These are phyloP conservation scores for Rhyacophila evoluta DNA, from an alignment of 2,888 invertebrate genomes.

Conservation along the genomic window DNA sequence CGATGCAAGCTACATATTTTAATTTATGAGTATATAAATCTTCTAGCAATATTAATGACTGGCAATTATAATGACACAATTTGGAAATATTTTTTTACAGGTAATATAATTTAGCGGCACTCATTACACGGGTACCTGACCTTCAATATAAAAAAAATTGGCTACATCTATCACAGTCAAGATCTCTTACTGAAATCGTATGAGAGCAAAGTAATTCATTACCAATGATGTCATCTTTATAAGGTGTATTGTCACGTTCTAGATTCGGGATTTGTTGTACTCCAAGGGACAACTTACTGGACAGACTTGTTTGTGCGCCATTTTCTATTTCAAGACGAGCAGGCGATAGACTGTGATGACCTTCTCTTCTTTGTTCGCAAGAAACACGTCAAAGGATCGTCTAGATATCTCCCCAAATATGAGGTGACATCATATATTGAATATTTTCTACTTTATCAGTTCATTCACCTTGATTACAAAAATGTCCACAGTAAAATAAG, in stretches of 20 bases:
- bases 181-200: background rate
- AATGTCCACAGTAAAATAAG: background rate
- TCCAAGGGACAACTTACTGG: constrained; percentile 95
- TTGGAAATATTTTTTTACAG: background rate
- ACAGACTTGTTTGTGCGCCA: constrained; percentile 94
- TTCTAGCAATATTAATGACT: background rate
- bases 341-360: constrained; percentile 93
- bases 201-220: background rate
- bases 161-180: constrained; percentile 7
- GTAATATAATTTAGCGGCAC: background rate
- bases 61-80: background rate
- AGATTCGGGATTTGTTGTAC: constrained; percentile 93
- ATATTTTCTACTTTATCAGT: background rate
- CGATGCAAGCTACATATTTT: no score
- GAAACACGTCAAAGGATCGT: constrained; percentile 89
- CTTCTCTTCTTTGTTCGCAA: constrained; percentile 95
- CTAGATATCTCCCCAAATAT: constrained; percentile 89
- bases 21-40: background rate
- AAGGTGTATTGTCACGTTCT: constrained; percentile 57
- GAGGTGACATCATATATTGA: constrained; percentile 71
- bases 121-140: background rate
- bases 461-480: background rate
- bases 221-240: background rate
- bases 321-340: constrained; percentile 91
- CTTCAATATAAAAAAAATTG: background rate